Conservation (phyloP, 2,797 vertebrate genomes). For the Ptychobarbus kaznakovi region DNA sequence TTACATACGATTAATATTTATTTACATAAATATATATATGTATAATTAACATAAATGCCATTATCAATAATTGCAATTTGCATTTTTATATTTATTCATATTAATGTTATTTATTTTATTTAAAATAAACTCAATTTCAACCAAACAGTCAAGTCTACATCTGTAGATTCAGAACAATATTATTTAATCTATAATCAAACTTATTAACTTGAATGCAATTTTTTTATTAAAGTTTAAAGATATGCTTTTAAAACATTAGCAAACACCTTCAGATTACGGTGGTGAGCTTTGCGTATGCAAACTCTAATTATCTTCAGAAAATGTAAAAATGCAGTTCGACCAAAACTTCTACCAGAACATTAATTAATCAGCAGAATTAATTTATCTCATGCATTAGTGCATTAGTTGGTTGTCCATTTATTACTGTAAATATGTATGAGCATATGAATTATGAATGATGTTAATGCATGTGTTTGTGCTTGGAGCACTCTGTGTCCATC, state of each 20-base stretch:
- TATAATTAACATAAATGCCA: not conserved
- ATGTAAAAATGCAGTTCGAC: not conserved
- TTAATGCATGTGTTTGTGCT: constrained; percentile 27
- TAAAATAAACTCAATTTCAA: too few species aligned
- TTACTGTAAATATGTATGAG: constrained; percentile 39
- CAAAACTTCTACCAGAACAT: not conserved
- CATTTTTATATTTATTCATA: too few species aligned
- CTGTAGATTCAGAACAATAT: not conserved
- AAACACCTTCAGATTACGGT: not conserved
- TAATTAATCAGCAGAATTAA: constrained; percentile 41
- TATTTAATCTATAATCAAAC: not conserved
- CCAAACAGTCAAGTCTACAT: not conserved
- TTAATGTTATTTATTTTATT: too few species aligned
- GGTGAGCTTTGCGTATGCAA: not conserved
- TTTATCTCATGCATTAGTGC: constrained; percentile 33
- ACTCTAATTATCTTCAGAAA: not conserved
- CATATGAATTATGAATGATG: constrained; percentile 46
- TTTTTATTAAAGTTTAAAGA: not conserved
- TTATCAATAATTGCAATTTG: not conserved
- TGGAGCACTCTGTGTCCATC: constrained; percentile 7
- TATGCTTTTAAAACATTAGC: not conserved
- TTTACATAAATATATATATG: not conserved
- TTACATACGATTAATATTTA: not conserved
- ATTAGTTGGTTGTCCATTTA: constrained; percentile 40
- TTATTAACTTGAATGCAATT: not conserved